phyloP scores from a whole-genome alignment of 2,888 invertebrate genomes.

The Entomobrya proxima region DNA sequence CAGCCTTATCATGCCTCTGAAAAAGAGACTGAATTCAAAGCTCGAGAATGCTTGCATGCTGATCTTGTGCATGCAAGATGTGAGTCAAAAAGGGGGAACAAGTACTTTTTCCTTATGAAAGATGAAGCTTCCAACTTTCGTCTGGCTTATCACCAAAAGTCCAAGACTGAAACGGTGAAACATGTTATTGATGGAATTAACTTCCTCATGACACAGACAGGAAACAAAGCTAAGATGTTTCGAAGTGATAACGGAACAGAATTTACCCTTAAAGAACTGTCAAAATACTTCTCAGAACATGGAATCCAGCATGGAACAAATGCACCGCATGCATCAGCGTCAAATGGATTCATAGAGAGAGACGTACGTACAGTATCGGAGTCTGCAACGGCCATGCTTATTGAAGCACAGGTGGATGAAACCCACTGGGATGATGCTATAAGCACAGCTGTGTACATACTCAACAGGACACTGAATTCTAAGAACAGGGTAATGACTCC shows the following conservation, averaged over 20 bases:
- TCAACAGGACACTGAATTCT: conserved; percentile 75
- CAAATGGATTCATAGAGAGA: conserved; percentile 60
- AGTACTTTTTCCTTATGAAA: conserved; percentile 59
- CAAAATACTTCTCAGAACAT: conserved; percentile 37
- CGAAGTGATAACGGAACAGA: conserved; percentile 60
- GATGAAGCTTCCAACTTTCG: conserved; percentile 52
- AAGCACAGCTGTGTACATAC: conserved; percentile 76
- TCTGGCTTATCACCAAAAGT: conserved; percentile 42
- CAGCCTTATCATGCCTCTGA: neutral
- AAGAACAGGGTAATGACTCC: conserved; percentile 63
- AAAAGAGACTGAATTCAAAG: neutral
- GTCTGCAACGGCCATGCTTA: conserved; percentile 76
- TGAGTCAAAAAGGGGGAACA: conserved; percentile 23
- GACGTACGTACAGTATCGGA: conserved; percentile 54
- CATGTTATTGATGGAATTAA: conserved; percentile 50
- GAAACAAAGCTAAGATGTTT: conserved; percentile 34
- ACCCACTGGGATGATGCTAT: conserved; percentile 77
- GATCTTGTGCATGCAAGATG: conserved; percentile 49
- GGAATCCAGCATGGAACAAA: conserved; percentile 42
- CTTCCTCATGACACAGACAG: conserved; percentile 53
- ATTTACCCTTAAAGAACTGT: neutral
- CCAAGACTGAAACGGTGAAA: conserved; percentile 15
- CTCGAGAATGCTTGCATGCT: conserved; percentile 24
- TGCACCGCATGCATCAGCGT: conserved; percentile 25
- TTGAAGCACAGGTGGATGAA: conserved; percentile 74